Base-by-base conservation (phyloP, 2,797 vertebrate genomes). In the Pagetopsis macropterus region DNA sequence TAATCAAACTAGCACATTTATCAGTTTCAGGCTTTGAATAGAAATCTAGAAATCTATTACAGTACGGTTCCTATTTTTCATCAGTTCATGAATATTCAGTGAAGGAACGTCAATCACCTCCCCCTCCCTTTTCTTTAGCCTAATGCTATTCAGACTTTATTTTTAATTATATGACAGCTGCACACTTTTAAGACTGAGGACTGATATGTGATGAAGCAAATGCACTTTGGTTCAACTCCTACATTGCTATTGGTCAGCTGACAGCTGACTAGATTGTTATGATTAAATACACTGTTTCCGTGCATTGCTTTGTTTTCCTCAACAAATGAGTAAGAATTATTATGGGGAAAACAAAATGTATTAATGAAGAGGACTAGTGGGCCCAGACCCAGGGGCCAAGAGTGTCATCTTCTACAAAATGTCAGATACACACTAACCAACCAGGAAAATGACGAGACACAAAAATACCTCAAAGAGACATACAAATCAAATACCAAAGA, bases 1-100 rank as follows among this genome's bases (percentile, higher is more conserved):
- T 63, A 56, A 85, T 87, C 43, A 68, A 72, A 60, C 43, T 4
- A 6, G 74, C 48, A 14, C 79, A 75, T 85, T 77, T 72, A 76
- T 83, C 72, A 75, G 48, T 56, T 48, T 46, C 9, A 9, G 65
- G 46, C 67, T 67, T 69, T 58, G 66, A 60, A 65, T 62, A 46
- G 31, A 75, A 69, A 59, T 40, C 14, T 23, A 49, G 1, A 1
- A 1, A 48, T 76, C 21, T 52, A 45, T 57, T 59, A 70, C 37
- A 60, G 0, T 44, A 44, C 16, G 52, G 48, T 48, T 63, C 48
- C 21, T 59, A 21, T 73, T 77, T 76, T 11, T 56, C 43, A 70
- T 70, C 40, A 68, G 37, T 63, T 14, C 43, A 73, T 85, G 71
- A 76, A 72, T 66, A 78, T 81, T 68, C 60, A 72, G 33, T 33